Percentiles rank a stretch among this genome's conserved stretches.
Conservation (phyloP, 2,888 invertebrate species). For the Campoplex capitator region DNA sequence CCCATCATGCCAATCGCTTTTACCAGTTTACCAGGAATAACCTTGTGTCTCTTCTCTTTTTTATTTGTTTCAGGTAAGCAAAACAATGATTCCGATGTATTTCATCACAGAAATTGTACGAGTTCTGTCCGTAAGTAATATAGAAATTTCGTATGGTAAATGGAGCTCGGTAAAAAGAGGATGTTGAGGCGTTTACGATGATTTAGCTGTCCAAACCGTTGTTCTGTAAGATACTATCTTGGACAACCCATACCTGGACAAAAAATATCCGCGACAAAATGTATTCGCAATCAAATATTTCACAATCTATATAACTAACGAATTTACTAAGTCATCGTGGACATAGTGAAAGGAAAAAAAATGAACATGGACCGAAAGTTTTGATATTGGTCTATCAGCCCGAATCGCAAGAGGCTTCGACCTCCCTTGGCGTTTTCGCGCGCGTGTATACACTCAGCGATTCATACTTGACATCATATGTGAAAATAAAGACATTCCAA, state of each 20-base stretch:
- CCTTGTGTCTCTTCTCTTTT: slow-evolving; percentile 2
- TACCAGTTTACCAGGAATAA: slow-evolving; percentile 21
- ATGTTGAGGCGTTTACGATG: not conserved
- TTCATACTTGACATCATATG: not conserved
- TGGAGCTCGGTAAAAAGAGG: not conserved
- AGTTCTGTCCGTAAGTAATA: slow-evolving; percentile 25
- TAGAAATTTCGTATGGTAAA: not conserved
- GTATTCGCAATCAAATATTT: slow-evolving; percentile 1
- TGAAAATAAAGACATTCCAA: not conserved
- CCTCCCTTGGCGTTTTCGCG: not conserved
- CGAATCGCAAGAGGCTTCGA: not conserved
- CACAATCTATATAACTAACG: not conserved
- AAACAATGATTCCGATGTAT: not conserved
- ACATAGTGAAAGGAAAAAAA: not conserved
- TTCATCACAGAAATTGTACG: not conserved
- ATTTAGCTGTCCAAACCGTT: not conserved
- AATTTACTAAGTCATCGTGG: not conserved
- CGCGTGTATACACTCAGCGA: not conserved
- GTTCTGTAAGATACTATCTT: not conserved
- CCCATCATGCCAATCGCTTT: not conserved
- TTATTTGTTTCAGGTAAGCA: slow-evolving; percentile 66
- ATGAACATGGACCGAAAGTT: not conserved
- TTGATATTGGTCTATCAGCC: not conserved
- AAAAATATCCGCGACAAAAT: not conserved
- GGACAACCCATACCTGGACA: not conserved